phyloP scores from a whole-genome alignment of 2,113 vertebrate genomes.

The Glareola pratincola region DNA sequence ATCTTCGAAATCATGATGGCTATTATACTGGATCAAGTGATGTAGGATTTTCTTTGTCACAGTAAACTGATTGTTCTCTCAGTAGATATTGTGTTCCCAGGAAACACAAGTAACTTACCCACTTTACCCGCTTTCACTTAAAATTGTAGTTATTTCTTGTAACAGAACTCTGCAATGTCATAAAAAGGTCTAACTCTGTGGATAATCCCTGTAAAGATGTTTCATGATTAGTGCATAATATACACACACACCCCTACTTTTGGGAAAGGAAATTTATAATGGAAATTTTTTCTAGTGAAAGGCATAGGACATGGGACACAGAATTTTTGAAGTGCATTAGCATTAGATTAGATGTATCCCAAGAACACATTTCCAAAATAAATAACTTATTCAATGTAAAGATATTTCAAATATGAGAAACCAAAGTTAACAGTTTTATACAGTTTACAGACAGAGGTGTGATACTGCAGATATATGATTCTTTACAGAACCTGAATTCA shows the following conservation, averaged over 20 bases:
- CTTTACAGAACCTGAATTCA: background rate
- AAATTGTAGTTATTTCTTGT: background rate
- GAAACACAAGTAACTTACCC: background rate
- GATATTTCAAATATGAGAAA: background rate
- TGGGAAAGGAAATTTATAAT: background rate
- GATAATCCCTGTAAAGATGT: background rate
- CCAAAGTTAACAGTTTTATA: background rate
- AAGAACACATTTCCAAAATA: background rate
- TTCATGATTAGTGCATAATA: background rate
- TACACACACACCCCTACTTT: fast-evolving
- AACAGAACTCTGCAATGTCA: background rate
- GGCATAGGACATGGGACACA: background rate
- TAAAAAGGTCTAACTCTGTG: background rate
- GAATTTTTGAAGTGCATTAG: background rate
- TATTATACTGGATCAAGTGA: background rate
- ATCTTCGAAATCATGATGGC: background rate
- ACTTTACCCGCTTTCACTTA: background rate
- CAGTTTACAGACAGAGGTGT: background rate
- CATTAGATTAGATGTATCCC: background rate
- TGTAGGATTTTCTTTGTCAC: background rate
- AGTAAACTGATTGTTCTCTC: background rate
- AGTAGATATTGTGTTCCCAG: background rate
- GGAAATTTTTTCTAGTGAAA: background rate
- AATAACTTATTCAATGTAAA: background rate
- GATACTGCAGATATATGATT: background rate